Base-by-base conservation (phyloP, 2,113 vertebrate species). In the Patagioenas fasciata region DNA sequence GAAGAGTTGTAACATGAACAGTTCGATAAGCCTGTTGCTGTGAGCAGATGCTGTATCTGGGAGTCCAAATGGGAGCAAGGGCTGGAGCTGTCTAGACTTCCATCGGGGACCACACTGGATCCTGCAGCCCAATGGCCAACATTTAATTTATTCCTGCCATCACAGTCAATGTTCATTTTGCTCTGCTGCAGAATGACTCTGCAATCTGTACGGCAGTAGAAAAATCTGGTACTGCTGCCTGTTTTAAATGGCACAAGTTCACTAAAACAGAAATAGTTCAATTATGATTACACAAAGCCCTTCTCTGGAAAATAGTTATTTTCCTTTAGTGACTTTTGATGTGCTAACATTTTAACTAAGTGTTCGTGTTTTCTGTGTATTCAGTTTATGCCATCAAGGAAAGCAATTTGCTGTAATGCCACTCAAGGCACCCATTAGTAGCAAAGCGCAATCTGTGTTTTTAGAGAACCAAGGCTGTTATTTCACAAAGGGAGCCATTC, bases 331-430 rank as follows among this genome's bases (percentile, higher is more conserved):
- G 50, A 40, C 84, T 93, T 92, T 38, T 84, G 85, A 60, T 94
- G 77, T 95, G 77, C 78, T 94, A 94, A 89, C 80, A 85, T 95
- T 97, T 96, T 95, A 97, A 89, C 88, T 79, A 87, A 97, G 88
- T 95, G 61, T 88, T 91, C 18, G 0, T 90, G 51, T 88, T 96
- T 91, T 80, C 82, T 79, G 62, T 89, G 72, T 88, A 25, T 91
- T 94, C 95, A 67, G 92, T 89, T 96, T 91, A 70, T 89, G 61
- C 69, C 86, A 88, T 94, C 92, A 96, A 88, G 80, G 77, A 96
- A 97, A 95, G 93, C 87, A 95, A 96, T 96, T 97, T 97, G 78
- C 82, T 94, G 79, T 96, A 91, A 96, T 90, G 93, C 96, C 75
- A 32, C 96, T 95, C 95, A 93, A 93, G 94, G 71, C 80, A 94